phyloP scores from a whole-genome alignment of 2,113 vertebrate genomes.

The Fregata magnificens region DNA sequence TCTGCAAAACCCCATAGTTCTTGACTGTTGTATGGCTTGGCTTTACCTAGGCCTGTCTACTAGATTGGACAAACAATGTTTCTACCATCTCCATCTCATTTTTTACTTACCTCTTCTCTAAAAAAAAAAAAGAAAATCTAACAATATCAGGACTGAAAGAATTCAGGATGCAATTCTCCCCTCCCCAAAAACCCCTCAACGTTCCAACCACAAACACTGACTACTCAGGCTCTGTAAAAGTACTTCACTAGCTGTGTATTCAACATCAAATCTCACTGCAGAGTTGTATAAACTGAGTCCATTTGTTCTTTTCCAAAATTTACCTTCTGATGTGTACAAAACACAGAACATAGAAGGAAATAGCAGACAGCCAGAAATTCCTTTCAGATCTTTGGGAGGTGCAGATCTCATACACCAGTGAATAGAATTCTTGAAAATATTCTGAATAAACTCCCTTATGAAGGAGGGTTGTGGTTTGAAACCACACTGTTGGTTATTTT shows the following conservation, averaged over 20 bases:
- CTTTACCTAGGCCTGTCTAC: neutral
- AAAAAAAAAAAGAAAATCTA: neutral
- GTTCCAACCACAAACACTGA: neutral
- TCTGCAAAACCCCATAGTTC: neutral
- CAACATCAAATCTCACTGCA: neutral
- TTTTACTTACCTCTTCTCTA: neutral
- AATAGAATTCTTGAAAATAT: neutral
- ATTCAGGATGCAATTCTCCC: neutral
- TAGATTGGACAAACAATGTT: neutral
- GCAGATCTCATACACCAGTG: neutral
- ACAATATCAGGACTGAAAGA: neutral
- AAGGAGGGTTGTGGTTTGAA: neutral
- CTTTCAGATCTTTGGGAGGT: neutral
- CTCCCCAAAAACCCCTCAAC: rapidly evolving
- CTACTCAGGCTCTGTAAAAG: neutral
- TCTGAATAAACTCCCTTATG: neutral
- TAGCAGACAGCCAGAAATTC: neutral
- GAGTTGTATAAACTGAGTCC: neutral
- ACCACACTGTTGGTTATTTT: neutral
- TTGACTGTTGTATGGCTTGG: neutral
- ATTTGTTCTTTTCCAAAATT: neutral
- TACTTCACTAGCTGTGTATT: neutral
- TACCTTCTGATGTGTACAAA: neutral
- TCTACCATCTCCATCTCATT: neutral
- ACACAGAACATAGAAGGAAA: neutral